Evolutionary conservation across 35 echinoderm and acorn worm genomes (phyloP).

Genomic region (Ophioderma brevispina): DNA sequence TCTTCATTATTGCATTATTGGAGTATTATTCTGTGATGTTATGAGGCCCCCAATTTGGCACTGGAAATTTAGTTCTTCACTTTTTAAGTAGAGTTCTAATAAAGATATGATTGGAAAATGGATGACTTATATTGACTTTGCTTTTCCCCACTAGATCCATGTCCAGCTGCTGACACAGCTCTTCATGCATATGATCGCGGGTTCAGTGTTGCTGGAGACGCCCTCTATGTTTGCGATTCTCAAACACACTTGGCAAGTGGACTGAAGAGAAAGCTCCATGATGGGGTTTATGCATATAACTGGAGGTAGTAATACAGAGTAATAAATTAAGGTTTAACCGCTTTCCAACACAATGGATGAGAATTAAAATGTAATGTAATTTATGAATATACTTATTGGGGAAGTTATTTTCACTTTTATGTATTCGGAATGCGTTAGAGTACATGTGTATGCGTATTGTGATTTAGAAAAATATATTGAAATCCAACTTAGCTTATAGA

Average conservation of each 20-base stretch:
- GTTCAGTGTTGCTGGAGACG: background rate
- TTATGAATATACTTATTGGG: background rate
- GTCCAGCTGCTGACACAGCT: background rate
- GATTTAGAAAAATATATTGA: background rate
- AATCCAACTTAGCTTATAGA: too few relatives aligned
- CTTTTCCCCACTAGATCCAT: background rate
- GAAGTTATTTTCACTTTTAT: background rate
- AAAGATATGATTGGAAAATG: too few relatives aligned
- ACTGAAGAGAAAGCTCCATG: slow-evolving; percentile 1
- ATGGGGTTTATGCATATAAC: background rate
- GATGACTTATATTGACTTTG: too few relatives aligned
- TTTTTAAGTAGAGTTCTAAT: too few relatives aligned
- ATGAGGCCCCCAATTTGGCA: too few relatives aligned
- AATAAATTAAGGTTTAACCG: too few relatives aligned
- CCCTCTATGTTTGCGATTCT: slow-evolving; percentile 36
- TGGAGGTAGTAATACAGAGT: background rate
- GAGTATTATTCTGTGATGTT: too few relatives aligned
- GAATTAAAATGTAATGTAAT: background rate
- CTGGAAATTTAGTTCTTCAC: too few relatives aligned
- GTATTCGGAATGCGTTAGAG: background rate
- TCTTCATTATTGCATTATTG: too few relatives aligned
- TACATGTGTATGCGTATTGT: background rate
- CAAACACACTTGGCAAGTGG: slow-evolving; percentile 23
- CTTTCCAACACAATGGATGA: background rate
- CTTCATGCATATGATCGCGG: slow-evolving; percentile 3